A percentile compares a stretch with the other conserved stretches of the same genome.
Conservation (phyloP, 2,888 invertebrate species). For the Thymelicus sylvestris region DNA sequence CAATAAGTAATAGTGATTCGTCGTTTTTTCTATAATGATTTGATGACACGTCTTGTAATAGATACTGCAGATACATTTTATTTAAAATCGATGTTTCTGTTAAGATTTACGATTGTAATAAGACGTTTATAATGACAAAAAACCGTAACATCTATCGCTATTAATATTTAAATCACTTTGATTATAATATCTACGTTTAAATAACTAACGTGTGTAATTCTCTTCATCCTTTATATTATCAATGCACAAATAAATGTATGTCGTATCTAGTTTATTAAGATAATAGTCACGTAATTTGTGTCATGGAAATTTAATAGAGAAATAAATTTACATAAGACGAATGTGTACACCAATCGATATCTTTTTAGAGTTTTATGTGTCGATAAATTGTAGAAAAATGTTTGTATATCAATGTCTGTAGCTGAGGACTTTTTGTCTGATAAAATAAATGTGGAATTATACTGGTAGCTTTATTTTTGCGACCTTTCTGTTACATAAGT, state of each 20-base stretch:
- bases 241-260: conserved; percentile 3
- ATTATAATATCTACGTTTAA: background rate
- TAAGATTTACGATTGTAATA: too few species aligned
- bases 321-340: conserved; percentile 1
- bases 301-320: conserved; percentile 3
- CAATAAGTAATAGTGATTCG: too few species aligned
- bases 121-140: too few species aligned
- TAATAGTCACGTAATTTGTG: background rate
- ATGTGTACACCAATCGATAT: conserved; percentile 7
- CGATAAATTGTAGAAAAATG: conserved; percentile 8
- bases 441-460: conserved; percentile 13
- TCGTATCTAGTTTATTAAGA: background rate
- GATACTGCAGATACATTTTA: too few species aligned
- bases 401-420: conserved; percentile 21
- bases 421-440: conserved; percentile 21
- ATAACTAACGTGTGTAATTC: background rate
- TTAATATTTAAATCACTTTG: background rate
- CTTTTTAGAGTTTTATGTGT: conserved; percentile 17
- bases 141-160: background rate
- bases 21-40: too few species aligned
- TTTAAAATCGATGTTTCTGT: too few species aligned
- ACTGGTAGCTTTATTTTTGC: background rate
- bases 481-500: too few species aligned
- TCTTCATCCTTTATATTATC: background rate
- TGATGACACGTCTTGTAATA: too few species aligned